Percentiles rank a stretch among this genome's conserved stretches.
phyloP scores from a whole-genome alignment of 2,113 vertebrate species.

The Rhineura floridana region DNA sequence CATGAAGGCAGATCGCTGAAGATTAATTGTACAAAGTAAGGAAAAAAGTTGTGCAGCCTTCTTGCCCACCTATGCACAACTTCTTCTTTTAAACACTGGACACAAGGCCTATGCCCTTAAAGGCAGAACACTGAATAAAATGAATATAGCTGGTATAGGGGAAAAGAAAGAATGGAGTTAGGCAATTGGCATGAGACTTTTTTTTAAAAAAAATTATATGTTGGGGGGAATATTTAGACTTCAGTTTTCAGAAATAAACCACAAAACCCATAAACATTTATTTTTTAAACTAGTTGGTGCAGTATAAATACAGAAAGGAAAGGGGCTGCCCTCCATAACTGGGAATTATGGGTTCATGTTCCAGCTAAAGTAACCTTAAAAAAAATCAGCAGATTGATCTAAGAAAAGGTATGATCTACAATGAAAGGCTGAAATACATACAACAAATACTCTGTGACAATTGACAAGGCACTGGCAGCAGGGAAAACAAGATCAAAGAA shows the following conservation, averaged over 20 bases:
- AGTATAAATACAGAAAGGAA: conserved; percentile 40
- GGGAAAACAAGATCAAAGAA: not conserved
- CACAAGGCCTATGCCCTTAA: not conserved
- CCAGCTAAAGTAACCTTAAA: conserved; percentile 48
- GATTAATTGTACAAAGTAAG: not conserved
- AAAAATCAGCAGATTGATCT: conserved; percentile 43
- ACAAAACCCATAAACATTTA: conserved; percentile 39
- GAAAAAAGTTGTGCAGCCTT: not conserved
- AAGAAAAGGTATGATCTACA: conserved; percentile 33
- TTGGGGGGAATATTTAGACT: not conserved
- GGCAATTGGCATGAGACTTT: not conserved
- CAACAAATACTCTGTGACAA: not conserved
- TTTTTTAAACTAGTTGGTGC: conserved; percentile 41
- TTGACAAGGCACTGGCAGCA: not conserved
- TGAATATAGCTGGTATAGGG: not conserved
- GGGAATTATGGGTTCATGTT: not conserved
- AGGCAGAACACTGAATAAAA: not conserved
- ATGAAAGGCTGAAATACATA: conserved; percentile 41
- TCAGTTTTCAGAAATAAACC: conserved; percentile 33
- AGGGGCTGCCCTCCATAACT: conserved; percentile 1
- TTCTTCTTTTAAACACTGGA: not conserved
- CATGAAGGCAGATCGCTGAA: not conserved
- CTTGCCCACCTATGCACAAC: too few species aligned
- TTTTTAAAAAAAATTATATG: not conserved
- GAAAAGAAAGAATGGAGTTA: not conserved